phyloP scores from a whole-genome alignment of 1,140 invertebrate genomes.

The Bombus balteatus region DNA sequence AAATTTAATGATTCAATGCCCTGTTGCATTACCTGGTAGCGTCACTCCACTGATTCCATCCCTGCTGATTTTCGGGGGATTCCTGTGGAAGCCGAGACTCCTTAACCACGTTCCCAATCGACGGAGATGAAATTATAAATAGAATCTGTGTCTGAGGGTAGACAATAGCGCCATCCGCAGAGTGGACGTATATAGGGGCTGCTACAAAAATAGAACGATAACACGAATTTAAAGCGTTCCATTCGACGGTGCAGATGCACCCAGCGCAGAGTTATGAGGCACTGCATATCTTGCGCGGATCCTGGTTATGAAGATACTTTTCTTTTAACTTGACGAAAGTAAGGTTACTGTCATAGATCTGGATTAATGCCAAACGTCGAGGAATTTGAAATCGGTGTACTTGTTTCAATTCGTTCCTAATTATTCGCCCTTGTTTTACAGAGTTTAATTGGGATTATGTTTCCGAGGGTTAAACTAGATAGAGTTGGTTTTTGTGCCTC shows the following conservation, averaged over 20 bases:
- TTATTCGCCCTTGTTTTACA: neutral
- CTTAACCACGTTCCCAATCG: slow-evolving; percentile 35
- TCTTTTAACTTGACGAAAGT: neutral
- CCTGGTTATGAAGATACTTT: neutral
- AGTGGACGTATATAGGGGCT: neutral
- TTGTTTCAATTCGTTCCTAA: neutral
- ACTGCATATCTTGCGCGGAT: neutral
- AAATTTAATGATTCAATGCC: slow-evolving; percentile 67
- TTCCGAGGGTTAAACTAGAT: neutral
- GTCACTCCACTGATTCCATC: neutral
- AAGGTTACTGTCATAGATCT: neutral
- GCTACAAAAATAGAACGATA: slow-evolving; percentile 40
- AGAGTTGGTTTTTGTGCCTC: neutral
- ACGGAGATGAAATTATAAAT: slow-evolving; percentile 46
- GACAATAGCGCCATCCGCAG: slow-evolving; percentile 23
- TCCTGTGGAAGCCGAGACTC: neutral
- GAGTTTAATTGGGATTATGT: neutral
- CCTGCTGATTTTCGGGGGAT: neutral
- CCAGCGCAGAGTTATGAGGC: too few relatives aligned
- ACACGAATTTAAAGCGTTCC: slow-evolving; percentile 25
- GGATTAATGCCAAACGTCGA: neutral
- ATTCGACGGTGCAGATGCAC: slow-evolving; percentile 2
- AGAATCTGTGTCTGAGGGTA: slow-evolving; percentile 32
- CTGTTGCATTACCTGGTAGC: neutral
- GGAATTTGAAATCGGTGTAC: neutral